A percentile compares a stretch with the other conserved stretches of the same genome.
These are phyloP conservation scores for Oscheius sp. DNA, from an alignment of 2,888 invertebrate species.

Conservation along the genomic window DNA sequence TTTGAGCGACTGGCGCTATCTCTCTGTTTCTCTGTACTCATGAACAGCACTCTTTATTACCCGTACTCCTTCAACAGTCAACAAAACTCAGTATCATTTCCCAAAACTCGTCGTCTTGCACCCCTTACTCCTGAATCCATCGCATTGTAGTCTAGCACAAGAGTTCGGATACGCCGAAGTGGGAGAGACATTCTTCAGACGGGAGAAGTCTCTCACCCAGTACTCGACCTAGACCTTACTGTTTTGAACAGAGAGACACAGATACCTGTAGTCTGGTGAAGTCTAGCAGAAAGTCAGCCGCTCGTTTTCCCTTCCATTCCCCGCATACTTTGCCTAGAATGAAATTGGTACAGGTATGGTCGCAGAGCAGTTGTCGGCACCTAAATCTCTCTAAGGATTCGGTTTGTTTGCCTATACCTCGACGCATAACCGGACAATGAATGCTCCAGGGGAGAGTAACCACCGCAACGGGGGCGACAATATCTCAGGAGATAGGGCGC, in stretches of 20 bases:
- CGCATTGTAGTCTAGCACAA: slow-evolving; percentile 66
- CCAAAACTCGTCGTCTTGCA: slow-evolving; percentile 40
- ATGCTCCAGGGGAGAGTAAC: slow-evolving; percentile 64
- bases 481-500: slow-evolving; percentile 62
- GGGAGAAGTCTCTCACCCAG: slow-evolving; percentile 66
- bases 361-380: slow-evolving; percentile 70
- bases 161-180: slow-evolving; percentile 48
- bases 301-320: slow-evolving; percentile 53
- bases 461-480: slow-evolving; percentile 68
- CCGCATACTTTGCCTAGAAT: slow-evolving; percentile 64
- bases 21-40: too few species aligned
- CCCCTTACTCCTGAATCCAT: slow-evolving; percentile 58
- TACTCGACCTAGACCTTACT: slow-evolving; percentile 64
- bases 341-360: slow-evolving; percentile 68
- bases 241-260: neutral
- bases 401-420: slow-evolving; percentile 40
- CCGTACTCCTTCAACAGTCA: slow-evolving; percentile 1
- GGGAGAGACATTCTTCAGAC: slow-evolving; percentile 36
- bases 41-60: slow-evolving; percentile 19
- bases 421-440: slow-evolving; percentile 64
- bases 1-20: too few species aligned
- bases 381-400: slow-evolving; percentile 40
- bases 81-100: slow-evolving; percentile 2
- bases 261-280: slow-evolving; percentile 69
- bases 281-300: slow-evolving; percentile 65